phyloP scores from a whole-genome alignment of 2,113 vertebrate genomes.

The Nasalis larvatus region DNA sequence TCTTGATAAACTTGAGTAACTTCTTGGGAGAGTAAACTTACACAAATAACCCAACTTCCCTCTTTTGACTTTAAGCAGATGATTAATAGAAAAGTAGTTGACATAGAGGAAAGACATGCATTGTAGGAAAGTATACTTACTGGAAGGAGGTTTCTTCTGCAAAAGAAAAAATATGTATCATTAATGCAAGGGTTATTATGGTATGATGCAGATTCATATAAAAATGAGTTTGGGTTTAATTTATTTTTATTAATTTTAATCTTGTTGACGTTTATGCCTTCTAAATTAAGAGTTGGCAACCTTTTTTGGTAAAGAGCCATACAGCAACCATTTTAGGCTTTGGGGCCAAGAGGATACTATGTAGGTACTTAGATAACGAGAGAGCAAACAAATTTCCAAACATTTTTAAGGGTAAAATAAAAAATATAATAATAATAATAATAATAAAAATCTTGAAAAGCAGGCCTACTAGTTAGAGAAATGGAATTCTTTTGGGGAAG shows the following conservation, averaged over 20 bases:
- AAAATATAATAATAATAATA: neutral
- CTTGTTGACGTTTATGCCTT: neutral
- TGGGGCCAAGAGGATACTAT: neutral
- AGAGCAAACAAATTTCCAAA: conserved; percentile 5
- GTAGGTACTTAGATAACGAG: neutral
- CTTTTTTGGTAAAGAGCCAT: neutral
- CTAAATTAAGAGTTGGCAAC: neutral
- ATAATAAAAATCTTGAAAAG: neutral
- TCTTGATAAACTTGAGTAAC: neutral
- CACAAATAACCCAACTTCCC: neutral
- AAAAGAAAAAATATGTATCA: conserved; percentile 65
- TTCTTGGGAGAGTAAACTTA: neutral
- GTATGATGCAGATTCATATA: conserved; percentile 25
- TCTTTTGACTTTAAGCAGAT: neutral
- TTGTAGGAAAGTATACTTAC: conserved; percentile 84
- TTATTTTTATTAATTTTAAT: neutral
- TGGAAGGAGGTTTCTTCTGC: conserved; percentile 83
- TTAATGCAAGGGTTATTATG: conserved; percentile 57
- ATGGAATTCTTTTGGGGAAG: neutral
- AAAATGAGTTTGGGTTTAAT: neutral
- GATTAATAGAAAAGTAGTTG: neutral
- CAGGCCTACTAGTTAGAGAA: neutral
- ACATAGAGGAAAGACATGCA: neutral
- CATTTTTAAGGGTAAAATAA: neutral
- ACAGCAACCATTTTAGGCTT: conserved; percentile 9